Conservation (phyloP, 2,113 vertebrate genomes). For the Oryzias melastigma region DNA sequence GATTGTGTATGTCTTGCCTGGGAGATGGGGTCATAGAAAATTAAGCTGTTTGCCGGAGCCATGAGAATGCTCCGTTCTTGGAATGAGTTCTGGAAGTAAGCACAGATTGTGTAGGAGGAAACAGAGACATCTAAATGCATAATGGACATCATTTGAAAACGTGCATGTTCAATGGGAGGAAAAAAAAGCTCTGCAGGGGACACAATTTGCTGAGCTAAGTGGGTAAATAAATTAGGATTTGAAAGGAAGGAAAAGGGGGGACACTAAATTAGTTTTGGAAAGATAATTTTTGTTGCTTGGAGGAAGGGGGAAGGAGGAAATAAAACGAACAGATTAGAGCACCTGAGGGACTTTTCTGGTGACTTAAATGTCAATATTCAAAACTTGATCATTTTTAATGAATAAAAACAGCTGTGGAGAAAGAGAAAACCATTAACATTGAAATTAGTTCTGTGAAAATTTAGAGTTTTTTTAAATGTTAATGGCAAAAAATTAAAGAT, state of each 20-base stretch:
- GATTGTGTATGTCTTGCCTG: background rate
- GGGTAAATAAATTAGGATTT: constrained; percentile 26
- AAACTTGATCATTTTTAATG: background rate
- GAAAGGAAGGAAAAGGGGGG: constrained; percentile 20
- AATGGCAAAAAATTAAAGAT: too few species aligned
- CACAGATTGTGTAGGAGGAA: constrained; percentile 1
- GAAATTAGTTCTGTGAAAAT: too few species aligned
- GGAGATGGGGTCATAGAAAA: background rate
- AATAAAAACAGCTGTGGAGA: background rate
- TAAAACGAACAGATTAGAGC: background rate
- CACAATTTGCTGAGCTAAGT: constrained; percentile 24
- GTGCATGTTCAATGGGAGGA: constrained; percentile 4
- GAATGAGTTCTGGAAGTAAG: constrained; percentile 8
- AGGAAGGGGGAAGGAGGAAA: background rate
- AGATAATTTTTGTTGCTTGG: constrained; percentile 10
- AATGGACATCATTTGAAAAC: constrained; percentile 30
- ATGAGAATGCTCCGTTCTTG: constrained; percentile 6
- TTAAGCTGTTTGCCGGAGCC: constrained; percentile 10
- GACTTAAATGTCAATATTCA: background rate
- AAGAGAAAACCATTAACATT: too few species aligned
- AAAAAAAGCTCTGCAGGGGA: constrained; percentile 11
- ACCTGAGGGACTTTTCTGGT: background rate
- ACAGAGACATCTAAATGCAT: constrained; percentile 8
- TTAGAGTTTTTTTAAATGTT: too few species aligned
- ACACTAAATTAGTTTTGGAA: constrained; percentile 30